Conservation (phyloP, 2,113 vertebrate genomes). For the Phalacrocorax brasilianus region DNA sequence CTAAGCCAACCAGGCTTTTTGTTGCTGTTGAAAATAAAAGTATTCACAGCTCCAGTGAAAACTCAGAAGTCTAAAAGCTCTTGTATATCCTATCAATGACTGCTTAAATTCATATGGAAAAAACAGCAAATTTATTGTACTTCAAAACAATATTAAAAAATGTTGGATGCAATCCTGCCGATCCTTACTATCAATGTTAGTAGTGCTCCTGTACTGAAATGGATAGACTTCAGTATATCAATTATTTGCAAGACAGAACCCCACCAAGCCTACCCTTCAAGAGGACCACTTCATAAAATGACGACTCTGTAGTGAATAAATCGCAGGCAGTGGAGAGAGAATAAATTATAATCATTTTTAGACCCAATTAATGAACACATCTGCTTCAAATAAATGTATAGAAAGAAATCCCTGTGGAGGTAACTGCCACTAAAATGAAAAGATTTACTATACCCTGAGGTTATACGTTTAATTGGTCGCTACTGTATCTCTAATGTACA, state of each 20-base stretch:
- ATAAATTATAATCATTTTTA: not conserved
- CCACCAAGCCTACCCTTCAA: not conserved
- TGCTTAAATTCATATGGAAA: not conserved
- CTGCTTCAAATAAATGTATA: not conserved
- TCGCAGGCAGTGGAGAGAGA: not conserved
- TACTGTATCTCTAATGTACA: not conserved
- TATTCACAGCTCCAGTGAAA: not conserved
- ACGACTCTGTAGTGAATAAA: not conserved
- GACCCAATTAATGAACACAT: constrained; percentile 18
- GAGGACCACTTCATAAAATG: not conserved
- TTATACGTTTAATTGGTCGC: not conserved
- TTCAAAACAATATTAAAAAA: not conserved
- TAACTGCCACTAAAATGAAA: not conserved
- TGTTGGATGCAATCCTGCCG: not conserved
- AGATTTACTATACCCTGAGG: not conserved
- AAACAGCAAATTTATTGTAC: fast-evolving
- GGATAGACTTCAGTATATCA: not conserved
- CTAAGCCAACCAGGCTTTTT: not conserved
- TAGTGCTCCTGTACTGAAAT: not conserved
- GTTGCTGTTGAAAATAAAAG: not conserved
- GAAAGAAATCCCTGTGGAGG: not conserved
- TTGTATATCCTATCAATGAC: not conserved
- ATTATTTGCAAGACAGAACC: not conserved
- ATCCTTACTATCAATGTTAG: not conserved
- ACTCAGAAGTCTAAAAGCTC: not conserved